phyloP scores from a whole-genome alignment of 2,888 invertebrate genomes.

The Drosophila paramelanica region DNA sequence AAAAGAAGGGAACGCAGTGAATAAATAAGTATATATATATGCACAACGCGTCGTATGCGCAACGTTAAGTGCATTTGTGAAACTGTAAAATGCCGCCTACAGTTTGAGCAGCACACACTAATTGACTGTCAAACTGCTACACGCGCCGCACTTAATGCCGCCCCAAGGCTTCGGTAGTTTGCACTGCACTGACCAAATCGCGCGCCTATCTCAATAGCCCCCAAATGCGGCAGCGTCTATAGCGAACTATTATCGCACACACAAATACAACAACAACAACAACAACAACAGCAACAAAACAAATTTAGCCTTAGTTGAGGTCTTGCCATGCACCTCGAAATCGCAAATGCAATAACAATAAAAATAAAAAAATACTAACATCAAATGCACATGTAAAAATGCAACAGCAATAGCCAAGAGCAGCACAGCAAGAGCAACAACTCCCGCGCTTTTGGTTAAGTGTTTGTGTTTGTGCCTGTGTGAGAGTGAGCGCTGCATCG shows the following conservation, averaged over 20 bases:
- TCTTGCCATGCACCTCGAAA: constrained; percentile 78
- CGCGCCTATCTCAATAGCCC: constrained; percentile 78
- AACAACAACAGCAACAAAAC: constrained; percentile 38
- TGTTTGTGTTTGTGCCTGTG: constrained; percentile 27
- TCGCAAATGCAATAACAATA: constrained; percentile 63
- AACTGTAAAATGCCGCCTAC: constrained; percentile 42
- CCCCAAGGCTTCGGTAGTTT: constrained; percentile 69
- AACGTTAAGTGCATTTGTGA: constrained; percentile 20
- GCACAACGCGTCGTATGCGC: constrained; percentile 6
- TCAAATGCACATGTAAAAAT: constrained; percentile 63
- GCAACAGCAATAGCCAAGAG: constrained; percentile 49
- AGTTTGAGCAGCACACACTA: constrained; percentile 27
- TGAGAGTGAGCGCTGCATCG: constrained; percentile 30
- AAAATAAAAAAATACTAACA: constrained; percentile 44
- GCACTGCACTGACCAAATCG: constrained; percentile 54
- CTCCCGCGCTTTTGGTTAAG: constrained; percentile 73
- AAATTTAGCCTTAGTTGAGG: constrained; percentile 78
- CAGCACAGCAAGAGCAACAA: constrained; percentile 54
- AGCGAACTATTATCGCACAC: constrained; percentile 51
- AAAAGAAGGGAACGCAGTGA: constrained; percentile 3
- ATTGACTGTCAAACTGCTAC: constrained; percentile 56
- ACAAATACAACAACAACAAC: constrained; percentile 29
- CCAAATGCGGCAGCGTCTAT: constrained; percentile 69
- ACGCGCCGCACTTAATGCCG: constrained; percentile 68
- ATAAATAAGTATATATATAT: background rate